Conservation (phyloP, 2,888 invertebrate genomes). For the Griposia aprilina region DNA sequence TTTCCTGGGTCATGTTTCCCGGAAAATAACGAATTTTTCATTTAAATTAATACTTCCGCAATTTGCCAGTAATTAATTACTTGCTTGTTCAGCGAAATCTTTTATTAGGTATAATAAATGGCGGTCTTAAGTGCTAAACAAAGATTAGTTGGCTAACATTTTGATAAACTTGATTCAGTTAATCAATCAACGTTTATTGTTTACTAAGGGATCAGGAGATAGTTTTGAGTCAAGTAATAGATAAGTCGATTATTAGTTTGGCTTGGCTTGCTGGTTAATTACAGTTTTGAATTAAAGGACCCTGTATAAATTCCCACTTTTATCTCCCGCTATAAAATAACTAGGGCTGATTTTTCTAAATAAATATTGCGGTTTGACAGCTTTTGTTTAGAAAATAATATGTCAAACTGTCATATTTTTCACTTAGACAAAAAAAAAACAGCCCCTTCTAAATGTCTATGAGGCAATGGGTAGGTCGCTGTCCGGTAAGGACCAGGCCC, state of each 20-base stretch:
- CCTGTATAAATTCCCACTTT: too few relatives aligned
- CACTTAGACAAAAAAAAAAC: too few relatives aligned
- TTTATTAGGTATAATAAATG: not conserved
- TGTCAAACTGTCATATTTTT: too few relatives aligned
- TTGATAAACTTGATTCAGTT: constrained; percentile 27
- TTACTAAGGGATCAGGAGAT: constrained; percentile 37
- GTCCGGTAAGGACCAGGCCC: too few relatives aligned
- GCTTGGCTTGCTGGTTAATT: not conserved
- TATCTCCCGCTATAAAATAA: not conserved
- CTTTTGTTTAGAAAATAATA: not conserved
- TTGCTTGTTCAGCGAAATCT: constrained; percentile 14
- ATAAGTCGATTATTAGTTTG: constrained; percentile 39
- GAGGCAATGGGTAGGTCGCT: too few relatives aligned
- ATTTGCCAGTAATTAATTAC: constrained; percentile 31
- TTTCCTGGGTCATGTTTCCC: constrained; percentile 14
- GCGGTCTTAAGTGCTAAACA: constrained; percentile 1
- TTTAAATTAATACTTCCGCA: constrained; percentile 13
- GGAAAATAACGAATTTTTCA: constrained; percentile 10
- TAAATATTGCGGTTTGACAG: not conserved
- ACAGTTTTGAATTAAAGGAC: constrained; percentile 17
- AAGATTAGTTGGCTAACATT: constrained; percentile 32
- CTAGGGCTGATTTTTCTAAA: not conserved
- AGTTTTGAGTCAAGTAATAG: constrained; percentile 35
- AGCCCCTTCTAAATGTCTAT: too few relatives aligned
- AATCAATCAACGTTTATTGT: constrained; percentile 37